Percentiles rank a stretch among this genome's conserved stretches.
Conservation (phyloP, 2,797 vertebrate species). For the Sylvia borin region DNA sequence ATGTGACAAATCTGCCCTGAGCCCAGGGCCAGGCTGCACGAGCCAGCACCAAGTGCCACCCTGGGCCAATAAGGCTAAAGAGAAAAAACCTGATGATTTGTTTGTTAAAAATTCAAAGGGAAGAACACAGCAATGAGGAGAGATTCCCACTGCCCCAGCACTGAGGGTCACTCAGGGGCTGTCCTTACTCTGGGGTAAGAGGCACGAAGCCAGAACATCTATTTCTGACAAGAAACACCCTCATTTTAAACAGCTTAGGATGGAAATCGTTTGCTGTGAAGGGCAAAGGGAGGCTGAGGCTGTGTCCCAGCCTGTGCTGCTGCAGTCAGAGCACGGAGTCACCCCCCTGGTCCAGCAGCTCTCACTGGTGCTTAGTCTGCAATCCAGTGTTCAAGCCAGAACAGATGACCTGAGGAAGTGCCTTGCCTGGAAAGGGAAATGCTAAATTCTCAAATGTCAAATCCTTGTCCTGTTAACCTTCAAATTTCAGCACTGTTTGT, state of each 20-base stretch:
- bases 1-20: not conserved
- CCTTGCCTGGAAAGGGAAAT: not conserved
- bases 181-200: not conserved
- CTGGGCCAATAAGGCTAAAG: not conserved
- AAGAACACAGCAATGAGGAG: not conserved
- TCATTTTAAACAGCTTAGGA: not conserved
- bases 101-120: not conserved
- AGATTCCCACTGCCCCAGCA: not conserved
- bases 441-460: not conserved
- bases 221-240: not conserved
- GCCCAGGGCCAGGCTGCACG: not conserved
- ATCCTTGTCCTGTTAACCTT: not conserved
- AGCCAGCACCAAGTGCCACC: not conserved
- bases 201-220: not conserved
- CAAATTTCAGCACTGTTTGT: not conserved
- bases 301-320: not conserved
- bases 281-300: not conserved
- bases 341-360: not conserved
- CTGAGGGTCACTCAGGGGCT: not conserved
- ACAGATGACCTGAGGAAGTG: not conserved
- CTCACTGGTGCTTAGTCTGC: not conserved
- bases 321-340: not conserved
- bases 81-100: not conserved
- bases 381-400: not conserved
- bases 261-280: not conserved